phyloP scores from a whole-genome alignment of 1,140 invertebrate genomes.

The Palaemon carinicauda region DNA sequence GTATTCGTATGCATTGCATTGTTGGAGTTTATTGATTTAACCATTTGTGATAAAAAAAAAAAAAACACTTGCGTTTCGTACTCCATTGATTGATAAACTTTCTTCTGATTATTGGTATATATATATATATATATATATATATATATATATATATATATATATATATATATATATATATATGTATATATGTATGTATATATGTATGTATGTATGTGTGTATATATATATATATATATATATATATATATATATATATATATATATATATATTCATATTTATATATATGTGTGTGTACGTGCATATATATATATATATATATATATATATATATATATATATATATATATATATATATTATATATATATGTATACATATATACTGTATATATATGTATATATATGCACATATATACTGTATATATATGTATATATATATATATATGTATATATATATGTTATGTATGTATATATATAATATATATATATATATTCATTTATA shows the following conservation, averaged over 20 bases:
- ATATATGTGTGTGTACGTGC: neutral
- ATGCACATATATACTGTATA: neutral
- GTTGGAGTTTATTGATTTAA: too few species aligned
- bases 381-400: neutral
- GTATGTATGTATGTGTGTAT: neutral
- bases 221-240: neutral
- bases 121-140: neutral
- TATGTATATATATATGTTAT: neutral
- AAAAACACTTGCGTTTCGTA: too few species aligned
- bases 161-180: neutral
- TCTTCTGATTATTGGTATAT: neutral
- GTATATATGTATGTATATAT: neutral
- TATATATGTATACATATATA: neutral
- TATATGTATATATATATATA: neutral
- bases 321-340: neutral
- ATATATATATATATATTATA: neutral
- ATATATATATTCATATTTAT: neutral
- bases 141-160: neutral
- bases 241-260: slow-evolving; percentile 2
- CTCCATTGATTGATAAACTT: too few species aligned
- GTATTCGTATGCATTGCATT: too few species aligned
- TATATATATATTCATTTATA: neutral
- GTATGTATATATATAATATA: neutral
- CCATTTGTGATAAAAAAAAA: too few species aligned
- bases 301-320: neutral